Base-by-base conservation (phyloP, 2,888 invertebrate genomes). In the Agrochola lota region DNA sequence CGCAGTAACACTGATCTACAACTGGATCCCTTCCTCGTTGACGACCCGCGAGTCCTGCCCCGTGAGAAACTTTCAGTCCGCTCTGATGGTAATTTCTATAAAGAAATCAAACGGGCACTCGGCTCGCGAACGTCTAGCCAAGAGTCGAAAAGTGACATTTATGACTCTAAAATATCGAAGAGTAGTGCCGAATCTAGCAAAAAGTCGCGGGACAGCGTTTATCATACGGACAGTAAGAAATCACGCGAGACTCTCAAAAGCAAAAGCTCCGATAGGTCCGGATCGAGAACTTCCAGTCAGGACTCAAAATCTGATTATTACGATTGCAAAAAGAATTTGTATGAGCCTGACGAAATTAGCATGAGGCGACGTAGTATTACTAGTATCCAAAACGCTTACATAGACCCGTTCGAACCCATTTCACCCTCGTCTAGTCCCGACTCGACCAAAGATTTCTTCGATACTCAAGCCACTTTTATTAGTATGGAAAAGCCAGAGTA, bases 11-110 rank as follows among this genome's bases (percentile, higher is more conserved):
- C 97, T 62, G 98, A 98, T 89, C 97, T 98, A 83, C 98, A 98
- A 90, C 97, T 98, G 76, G 98, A 98, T 92, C 98, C 98, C 88
- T 98, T 98, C 95, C 97, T 98, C 72, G 97, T 98, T 91, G 98
- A 98, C 91, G 98, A 98, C 94, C 98, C 98, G n/a, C 95, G 98
- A 35, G 97, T 98, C 91, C 95, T 98, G 71, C 98, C 98, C 1
- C 97, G 98, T 40, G 98, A 98, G 91, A 98, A 98, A 82, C 95
- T 98, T 20, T 97, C 98, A 20, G 97, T 98, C 17, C 97, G 98
- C 91, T 98, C 98, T 0, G 98, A 98, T 90, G 98, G 98, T 6
- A 97, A 97, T 88, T 98, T 98, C 91, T 98, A 98, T 89, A 98
- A 98, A 89, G 97, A 97, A 89, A 97, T 98, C 78, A 97, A 97